A percentile compares a stretch with the other conserved stretches of the same genome.
These are phyloP conservation scores for Sphyrna mokarran DNA, from an alignment of 2,113 vertebrate genomes.

Conservation along the genomic window DNA sequence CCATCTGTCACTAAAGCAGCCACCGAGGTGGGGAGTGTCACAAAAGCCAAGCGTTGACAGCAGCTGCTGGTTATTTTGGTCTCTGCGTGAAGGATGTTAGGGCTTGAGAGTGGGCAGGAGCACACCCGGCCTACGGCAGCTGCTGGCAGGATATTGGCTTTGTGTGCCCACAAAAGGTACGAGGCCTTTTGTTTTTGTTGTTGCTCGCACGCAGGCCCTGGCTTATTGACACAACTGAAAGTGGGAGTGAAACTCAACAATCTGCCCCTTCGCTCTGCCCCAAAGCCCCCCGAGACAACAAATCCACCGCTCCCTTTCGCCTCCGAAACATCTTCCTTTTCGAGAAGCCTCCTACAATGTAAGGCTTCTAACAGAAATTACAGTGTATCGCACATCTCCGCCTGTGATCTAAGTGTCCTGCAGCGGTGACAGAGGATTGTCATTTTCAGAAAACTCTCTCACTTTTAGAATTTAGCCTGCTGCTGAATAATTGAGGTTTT, in stretches of 20 bases:
- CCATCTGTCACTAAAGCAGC: neutral
- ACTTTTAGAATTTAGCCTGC: neutral
- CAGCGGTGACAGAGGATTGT: neutral
- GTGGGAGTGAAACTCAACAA: neutral
- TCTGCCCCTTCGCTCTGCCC: neutral
- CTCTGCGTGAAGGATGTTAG: neutral
- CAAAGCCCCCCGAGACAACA: neutral
- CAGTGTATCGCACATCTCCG: neutral
- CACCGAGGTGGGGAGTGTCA: neutral
- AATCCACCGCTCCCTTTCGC: neutral
- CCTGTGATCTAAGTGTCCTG: neutral
- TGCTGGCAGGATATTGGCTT: slow-evolving; percentile 7
- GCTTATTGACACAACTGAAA: neutral
- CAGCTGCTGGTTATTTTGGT: neutral
- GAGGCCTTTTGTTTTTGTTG: neutral
- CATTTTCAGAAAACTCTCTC: too few species aligned
- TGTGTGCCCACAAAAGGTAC: neutral
- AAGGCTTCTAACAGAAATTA: neutral
- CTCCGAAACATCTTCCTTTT: neutral
- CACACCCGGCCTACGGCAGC: neutral
- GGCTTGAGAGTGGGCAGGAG: neutral
- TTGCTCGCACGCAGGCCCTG: neutral
- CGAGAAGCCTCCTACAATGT: neutral
- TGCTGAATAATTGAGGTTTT: neutral
- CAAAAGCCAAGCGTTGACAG: too few species aligned